A percentile compares a stretch with the other conserved stretches of the same genome.
Evolutionary conservation across 2,797 vertebrate genomes (phyloP).

Genomic region (Artibeus lituratus): DNA sequence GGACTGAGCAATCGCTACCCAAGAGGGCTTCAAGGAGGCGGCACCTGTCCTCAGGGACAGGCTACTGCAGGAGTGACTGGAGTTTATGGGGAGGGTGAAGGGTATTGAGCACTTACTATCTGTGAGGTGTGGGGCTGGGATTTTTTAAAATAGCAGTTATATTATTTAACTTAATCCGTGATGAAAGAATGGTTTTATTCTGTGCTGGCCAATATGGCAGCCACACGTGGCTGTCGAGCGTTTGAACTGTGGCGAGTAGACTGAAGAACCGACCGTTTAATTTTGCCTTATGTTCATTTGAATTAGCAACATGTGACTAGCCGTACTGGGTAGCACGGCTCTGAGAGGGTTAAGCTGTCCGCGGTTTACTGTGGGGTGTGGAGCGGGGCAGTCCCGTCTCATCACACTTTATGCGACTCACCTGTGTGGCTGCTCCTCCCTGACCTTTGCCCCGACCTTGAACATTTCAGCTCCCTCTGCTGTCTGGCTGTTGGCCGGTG

Average conservation of each 20-base stretch:
- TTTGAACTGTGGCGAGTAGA: background rate
- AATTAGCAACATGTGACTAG: background rate
- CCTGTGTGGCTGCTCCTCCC: background rate
- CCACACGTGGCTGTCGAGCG: background rate
- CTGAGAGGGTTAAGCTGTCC: background rate
- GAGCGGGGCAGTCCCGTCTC: background rate
- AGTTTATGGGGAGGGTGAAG: background rate
- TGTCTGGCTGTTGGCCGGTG: background rate
- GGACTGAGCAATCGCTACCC: background rate
- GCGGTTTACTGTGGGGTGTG: background rate
- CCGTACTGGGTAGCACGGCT: background rate
- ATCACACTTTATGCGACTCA: background rate
- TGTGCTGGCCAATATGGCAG: background rate
- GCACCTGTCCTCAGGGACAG: background rate
- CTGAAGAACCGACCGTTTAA: background rate
- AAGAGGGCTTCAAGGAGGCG: background rate
- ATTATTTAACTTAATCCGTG: background rate
- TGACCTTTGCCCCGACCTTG: background rate
- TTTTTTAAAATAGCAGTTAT: background rate
- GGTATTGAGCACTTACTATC: background rate
- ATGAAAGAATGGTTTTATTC: background rate
- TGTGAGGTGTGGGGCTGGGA: background rate
- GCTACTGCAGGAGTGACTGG: background rate
- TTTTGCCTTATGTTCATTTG: background rate
- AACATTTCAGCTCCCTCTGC: background rate